Percentiles rank a stretch among this genome's conserved stretches.
phyloP scores from a whole-genome alignment of 2,113 vertebrate genomes.

The Jaculus jaculus region DNA sequence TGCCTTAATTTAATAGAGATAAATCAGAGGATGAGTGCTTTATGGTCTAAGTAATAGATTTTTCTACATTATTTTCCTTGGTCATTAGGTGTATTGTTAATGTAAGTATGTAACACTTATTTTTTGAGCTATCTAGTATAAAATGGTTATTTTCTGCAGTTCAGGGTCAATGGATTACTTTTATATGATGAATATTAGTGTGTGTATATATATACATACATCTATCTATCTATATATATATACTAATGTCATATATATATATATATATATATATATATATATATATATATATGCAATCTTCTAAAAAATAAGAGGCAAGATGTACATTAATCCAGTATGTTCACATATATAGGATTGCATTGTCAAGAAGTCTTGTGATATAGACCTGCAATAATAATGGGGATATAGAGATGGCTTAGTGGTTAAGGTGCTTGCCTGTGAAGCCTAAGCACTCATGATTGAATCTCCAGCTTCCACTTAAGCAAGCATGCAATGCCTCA shows the following conservation, averaged over 20 bases:
- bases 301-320: not conserved
- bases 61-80: constrained; percentile 12
- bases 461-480: too few species aligned
- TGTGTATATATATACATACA: not conserved
- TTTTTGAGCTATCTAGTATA: not conserved
- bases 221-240: too few species aligned
- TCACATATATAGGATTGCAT: not conserved
- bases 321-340: not conserved
- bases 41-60: not conserved
- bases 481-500: too few species aligned
- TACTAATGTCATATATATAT: not conserved
- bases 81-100: not conserved
- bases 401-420: too few species aligned
- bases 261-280: not conserved
- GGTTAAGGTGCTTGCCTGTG: too few species aligned
- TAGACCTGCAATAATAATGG: not conserved
- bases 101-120: not conserved
- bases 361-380: not conserved
- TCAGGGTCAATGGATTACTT: not conserved
- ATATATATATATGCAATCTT: not conserved
- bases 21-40: not conserved
- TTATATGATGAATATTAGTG: not conserved
- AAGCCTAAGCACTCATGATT: too few species aligned
- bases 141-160: not conserved
- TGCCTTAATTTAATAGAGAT: constrained; percentile 4